Evolutionary conservation across 2,888 invertebrate species (phyloP).

Genomic region (Miltochrista miniata): DNA sequence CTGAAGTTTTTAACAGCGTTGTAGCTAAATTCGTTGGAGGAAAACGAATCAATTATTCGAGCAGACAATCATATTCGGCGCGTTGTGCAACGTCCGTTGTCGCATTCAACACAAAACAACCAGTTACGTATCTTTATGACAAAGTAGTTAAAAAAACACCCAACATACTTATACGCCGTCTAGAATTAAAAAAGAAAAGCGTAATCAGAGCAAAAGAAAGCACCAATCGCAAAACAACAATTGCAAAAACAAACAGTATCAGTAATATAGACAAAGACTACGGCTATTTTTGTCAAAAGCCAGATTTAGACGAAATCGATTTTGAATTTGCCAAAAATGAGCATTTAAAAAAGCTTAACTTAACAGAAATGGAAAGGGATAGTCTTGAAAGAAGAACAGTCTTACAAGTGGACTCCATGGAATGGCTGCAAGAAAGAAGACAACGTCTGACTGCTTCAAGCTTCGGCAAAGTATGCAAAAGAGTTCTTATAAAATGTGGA

Average conservation of each 20-base stretch:
- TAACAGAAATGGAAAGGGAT: too few species aligned
- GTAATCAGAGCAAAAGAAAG: not conserved
- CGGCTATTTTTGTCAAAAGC: not conserved
- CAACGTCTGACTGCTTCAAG: too few species aligned
- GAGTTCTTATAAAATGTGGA: too few species aligned
- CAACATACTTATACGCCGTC: not conserved
- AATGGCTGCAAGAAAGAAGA: too few species aligned
- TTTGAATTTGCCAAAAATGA: too few species aligned
- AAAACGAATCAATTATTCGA: constrained; percentile 7
- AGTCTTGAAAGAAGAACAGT: too few species aligned
- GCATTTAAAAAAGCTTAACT: too few species aligned
- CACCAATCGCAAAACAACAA: not conserved
- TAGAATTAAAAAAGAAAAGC: constrained; percentile 2
- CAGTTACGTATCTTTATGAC: not conserved
- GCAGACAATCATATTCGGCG: constrained; percentile 4
- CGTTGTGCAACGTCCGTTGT: constrained; percentile 5
- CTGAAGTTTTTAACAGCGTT: constrained; percentile 4
- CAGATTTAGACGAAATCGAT: too few species aligned
- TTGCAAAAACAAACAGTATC: not conserved
- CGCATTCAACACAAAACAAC: constrained; percentile 4
- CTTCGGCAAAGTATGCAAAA: too few species aligned
- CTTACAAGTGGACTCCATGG: too few species aligned
- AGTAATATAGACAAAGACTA: constrained; percentile 5
- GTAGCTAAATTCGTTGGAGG: not conserved
- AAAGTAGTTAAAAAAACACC: too few species aligned